Conservation (phyloP, 2,113 vertebrate species). For the Oreotrochilus melanogaster region DNA sequence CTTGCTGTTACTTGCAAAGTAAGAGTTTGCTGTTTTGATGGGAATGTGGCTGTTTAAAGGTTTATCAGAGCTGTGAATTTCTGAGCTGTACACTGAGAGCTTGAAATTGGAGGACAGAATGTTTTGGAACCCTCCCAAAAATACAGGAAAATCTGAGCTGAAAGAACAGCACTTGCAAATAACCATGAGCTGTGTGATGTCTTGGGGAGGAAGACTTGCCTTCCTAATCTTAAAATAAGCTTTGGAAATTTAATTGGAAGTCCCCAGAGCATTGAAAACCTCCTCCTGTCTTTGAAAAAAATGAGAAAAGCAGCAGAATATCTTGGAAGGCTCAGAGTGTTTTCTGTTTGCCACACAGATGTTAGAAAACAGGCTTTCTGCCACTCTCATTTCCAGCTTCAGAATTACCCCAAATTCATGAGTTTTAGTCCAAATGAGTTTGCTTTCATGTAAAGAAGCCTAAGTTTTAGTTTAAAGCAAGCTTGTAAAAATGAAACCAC, state of each 20-base stretch:
- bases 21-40: not conserved
- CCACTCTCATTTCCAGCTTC: not conserved
- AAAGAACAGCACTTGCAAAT: not conserved
- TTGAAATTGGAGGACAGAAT: not conserved
- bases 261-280: not conserved
- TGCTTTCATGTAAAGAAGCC: not conserved
- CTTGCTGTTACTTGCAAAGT: not conserved
- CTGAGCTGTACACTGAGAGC: not conserved
- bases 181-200: not conserved
- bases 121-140: not conserved
- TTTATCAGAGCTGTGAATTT: not conserved
- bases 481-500: not conserved
- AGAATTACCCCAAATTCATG: not conserved
- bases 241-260: not conserved
- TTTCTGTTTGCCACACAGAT: not conserved
- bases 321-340: not conserved
- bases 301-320: not conserved
- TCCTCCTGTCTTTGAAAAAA: not conserved
- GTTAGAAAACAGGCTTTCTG: not conserved
- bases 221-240: not conserved
- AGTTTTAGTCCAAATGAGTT: not conserved
- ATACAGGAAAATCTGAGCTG: not conserved
- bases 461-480: not conserved
- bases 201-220: not conserved
- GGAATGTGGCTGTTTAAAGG: not conserved